phyloP scores from a whole-genome alignment of 2,113 vertebrate genomes.

The Gnathonemus echidnorhynchus region DNA sequence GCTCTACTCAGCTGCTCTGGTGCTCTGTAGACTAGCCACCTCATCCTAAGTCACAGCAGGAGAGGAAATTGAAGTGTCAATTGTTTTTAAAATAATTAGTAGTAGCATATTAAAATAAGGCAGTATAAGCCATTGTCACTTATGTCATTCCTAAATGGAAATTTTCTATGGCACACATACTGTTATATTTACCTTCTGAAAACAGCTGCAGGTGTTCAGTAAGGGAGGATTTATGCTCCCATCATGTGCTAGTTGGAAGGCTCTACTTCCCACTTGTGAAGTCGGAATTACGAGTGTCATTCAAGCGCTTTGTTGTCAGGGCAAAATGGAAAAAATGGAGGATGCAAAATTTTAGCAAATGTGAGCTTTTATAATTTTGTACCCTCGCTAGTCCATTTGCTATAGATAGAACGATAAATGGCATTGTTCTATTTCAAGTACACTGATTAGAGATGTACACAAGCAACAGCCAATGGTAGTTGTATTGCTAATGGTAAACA shows the following conservation, averaged over 20 bases:
- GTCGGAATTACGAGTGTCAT: background rate
- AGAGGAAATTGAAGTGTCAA: background rate
- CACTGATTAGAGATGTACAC: background rate
- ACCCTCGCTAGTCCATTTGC: background rate
- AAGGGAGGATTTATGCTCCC: background rate
- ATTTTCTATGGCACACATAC: background rate
- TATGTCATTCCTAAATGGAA: background rate
- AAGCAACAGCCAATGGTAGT: background rate
- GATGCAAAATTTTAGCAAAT: background rate
- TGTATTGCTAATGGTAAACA: background rate
- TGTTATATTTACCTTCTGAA: background rate
- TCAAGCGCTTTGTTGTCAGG: background rate
- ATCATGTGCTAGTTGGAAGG: background rate
- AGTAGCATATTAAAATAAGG: background rate
- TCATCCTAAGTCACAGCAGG: background rate
- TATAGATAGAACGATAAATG: background rate
- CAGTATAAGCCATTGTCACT: background rate
- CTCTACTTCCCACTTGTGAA: background rate
- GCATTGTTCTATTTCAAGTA: background rate
- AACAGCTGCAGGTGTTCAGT: background rate
- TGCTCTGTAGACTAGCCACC: background rate
- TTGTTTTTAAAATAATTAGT: background rate
- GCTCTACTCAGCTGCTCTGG: background rate
- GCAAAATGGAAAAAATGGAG: background rate
- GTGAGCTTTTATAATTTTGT: background rate